Evolutionary conservation across 2,797 vertebrate genomes (phyloP).

Genomic region (Molothrus aeneus): DNA sequence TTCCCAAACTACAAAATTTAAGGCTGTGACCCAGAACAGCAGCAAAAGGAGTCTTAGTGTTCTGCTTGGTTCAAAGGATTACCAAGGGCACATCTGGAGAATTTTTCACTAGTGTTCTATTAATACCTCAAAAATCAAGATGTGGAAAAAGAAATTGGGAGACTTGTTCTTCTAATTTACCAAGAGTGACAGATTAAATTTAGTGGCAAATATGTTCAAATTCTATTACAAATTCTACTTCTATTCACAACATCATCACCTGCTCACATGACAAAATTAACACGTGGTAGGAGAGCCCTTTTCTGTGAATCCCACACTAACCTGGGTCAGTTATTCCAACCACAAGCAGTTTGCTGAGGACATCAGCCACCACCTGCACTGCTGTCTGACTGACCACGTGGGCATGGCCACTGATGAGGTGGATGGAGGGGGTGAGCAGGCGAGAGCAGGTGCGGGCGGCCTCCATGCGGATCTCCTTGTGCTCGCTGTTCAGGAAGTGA

Average conservation of each 20-base stretch:
- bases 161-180: background rate
- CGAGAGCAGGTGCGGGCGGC: constrained; percentile 95
- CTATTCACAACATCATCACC: background rate
- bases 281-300: background rate
- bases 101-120: background rate
- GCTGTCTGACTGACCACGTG: constrained; percentile 97
- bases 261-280: background rate
- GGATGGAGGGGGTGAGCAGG: constrained; percentile 94
- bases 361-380: constrained; percentile 97
- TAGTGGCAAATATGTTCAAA: background rate
- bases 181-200: background rate
- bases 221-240: background rate
- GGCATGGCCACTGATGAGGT: constrained; percentile 90
- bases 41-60: background rate
- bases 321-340: constrained; percentile 99
- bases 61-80: background rate
- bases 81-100: background rate
- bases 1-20: background rate
- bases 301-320: constrained; percentile 36
- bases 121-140: background rate
- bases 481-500: constrained; percentile 98
- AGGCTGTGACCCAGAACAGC: background rate
- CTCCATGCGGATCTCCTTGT: constrained; percentile 98
- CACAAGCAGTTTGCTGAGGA: constrained; percentile 96
- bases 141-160: background rate